These are phyloP conservation scores for Umimayanthus chanpuru DNA, from an alignment of 92 coral and sea anemone species.

Conservation along the genomic window DNA sequence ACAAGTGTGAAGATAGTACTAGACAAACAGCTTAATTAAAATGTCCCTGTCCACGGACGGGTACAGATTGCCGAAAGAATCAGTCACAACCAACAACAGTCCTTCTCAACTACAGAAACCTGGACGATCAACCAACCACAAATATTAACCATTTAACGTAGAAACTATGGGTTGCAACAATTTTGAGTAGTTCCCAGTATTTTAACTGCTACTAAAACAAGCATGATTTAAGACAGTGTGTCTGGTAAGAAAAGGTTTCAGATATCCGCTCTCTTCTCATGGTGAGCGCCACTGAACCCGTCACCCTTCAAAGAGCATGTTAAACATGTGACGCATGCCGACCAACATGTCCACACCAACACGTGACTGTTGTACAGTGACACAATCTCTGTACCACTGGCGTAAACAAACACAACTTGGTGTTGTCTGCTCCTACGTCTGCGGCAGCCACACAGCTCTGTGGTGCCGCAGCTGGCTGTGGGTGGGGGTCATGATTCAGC, in stretches of 20 bases:
- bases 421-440: conserved; percentile 32
- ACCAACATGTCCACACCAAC: conserved; percentile 39
- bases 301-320: conserved; percentile 24
- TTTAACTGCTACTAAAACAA: no score
- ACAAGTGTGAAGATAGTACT: no score
- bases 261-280: conserved; percentile 48
- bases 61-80: no score
- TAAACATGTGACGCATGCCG: background rate
- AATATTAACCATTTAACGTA: no score
- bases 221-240: no score
- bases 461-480: conserved; percentile 11
- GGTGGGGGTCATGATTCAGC: conserved; percentile 1
- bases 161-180: no score
- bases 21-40: no score
- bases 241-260: conserved; percentile 32
- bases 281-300: conserved; percentile 11
- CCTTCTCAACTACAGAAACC: no score
- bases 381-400: conserved; percentile 34
- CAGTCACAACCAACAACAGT: no score
- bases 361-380: conserved; percentile 18
- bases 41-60: no score
- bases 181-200: no score
- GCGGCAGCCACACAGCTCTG: conserved; percentile 21
- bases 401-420: conserved; percentile 13
- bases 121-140: no score